Conservation (phyloP, 2,888 invertebrate genomes). For the Stomorhina lunata region DNA sequence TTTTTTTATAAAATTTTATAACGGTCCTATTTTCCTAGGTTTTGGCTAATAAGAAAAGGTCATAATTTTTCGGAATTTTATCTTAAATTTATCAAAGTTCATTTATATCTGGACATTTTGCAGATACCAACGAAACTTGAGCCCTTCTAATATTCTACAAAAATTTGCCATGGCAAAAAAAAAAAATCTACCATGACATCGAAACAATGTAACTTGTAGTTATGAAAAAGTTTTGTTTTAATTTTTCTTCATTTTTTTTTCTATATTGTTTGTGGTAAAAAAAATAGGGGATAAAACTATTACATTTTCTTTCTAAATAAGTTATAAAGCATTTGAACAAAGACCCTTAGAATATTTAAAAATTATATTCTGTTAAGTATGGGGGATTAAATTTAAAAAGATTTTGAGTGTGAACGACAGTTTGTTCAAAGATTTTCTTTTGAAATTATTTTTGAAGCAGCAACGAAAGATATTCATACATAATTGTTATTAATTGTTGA, state of each 20-base stretch:
- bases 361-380: background rate
- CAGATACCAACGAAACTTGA: too few species aligned
- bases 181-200: constrained; percentile 16
- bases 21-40: too few species aligned
- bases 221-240: constrained; percentile 58
- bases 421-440: constrained; percentile 11
- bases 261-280: background rate
- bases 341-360: constrained; percentile 42
- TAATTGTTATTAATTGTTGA: background rate
- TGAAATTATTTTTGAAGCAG: constrained; percentile 5
- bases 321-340: constrained; percentile 43
- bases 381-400: constrained; percentile 34
- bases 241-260: constrained; percentile 23
- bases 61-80: too few species aligned
- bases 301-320: constrained; percentile 49
- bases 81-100: too few species aligned
- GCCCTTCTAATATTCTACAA: too few species aligned
- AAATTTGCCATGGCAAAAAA: too few species aligned
- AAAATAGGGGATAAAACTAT: constrained; percentile 41
- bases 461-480: background rate
- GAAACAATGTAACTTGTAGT: constrained; percentile 38
- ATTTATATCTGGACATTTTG: too few species aligned
- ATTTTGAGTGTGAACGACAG: constrained; percentile 37
- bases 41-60: too few species aligned
- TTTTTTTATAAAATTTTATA: too few species aligned